A percentile compares a stretch with the other conserved stretches of the same genome.
Evolutionary conservation across 2,113 vertebrate genomes (phyloP).

Genomic region (Varanus salvator): DNA sequence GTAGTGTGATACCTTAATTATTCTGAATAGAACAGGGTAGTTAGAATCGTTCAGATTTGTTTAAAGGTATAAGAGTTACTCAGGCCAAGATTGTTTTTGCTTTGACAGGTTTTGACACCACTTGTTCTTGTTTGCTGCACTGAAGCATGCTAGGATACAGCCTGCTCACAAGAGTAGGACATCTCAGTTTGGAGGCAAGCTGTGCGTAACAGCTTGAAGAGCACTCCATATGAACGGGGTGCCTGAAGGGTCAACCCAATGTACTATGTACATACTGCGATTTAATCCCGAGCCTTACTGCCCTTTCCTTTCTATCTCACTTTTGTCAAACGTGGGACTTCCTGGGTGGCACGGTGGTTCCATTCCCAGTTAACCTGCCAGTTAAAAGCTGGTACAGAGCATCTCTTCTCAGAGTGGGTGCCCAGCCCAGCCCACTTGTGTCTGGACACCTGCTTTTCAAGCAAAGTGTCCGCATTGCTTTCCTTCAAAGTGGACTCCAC

Average conservation of each 20-base stretch:
- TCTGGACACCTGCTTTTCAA: background rate
- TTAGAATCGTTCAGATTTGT: conserved; percentile 1
- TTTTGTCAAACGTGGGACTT: accelerated
- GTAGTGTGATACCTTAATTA: background rate
- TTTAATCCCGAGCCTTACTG: background rate
- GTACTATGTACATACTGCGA: too few relatives aligned
- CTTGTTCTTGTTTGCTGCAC: conserved; percentile 4
- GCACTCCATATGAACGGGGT: background rate
- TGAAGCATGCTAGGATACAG: background rate
- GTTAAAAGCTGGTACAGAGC: background rate
- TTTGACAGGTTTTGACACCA: background rate
- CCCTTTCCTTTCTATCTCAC: background rate
- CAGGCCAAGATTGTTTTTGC: too few relatives aligned
- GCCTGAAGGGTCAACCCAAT: background rate
- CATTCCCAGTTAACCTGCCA: background rate
- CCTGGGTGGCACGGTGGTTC: background rate
- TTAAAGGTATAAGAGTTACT: background rate
- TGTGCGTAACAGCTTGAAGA: conserved; percentile 5
- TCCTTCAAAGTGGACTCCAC: background rate
- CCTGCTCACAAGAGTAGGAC: background rate
- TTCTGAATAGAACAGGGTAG: background rate
- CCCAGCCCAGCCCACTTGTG: too few relatives aligned
- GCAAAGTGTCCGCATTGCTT: background rate
- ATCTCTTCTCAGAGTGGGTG: background rate
- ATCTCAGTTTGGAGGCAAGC: background rate